Conservation (phyloP, 2,113 vertebrate species). For the Ornithorhynchus anatinus region DNA sequence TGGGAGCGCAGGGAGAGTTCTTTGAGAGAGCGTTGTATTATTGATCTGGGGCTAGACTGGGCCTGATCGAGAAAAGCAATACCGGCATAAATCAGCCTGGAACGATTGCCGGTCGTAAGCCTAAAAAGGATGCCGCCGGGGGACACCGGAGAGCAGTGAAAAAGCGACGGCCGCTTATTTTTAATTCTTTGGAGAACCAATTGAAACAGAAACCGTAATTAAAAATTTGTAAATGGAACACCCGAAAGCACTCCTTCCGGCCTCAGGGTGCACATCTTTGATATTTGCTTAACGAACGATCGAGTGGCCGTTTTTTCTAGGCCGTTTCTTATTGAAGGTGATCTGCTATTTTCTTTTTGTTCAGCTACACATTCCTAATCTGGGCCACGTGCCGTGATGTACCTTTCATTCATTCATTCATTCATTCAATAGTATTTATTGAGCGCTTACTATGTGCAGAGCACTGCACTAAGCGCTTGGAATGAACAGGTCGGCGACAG, state of each 20-base stretch:
- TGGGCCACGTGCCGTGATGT: too few species aligned
- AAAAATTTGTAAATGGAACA: conserved; percentile 66
- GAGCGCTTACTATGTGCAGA: too few species aligned
- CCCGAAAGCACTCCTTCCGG: conserved; percentile 63
- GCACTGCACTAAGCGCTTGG: too few species aligned
- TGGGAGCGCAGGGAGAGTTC: conserved; percentile 45
- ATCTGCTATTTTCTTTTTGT: conserved; percentile 32
- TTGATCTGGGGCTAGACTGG: conserved; percentile 33
- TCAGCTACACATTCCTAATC: too few species aligned
- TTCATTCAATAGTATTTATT: too few species aligned
- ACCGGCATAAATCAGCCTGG: conserved; percentile 30
- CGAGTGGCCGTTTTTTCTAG: conserved; percentile 40
- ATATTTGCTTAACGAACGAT: conserved; percentile 66
- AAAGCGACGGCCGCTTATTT: conserved; percentile 43
- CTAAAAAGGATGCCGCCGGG: conserved; percentile 45
- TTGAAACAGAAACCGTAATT: conserved; percentile 71
- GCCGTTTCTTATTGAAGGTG: conserved; percentile 48
- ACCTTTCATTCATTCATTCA: too few species aligned
- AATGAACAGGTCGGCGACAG: too few species aligned
- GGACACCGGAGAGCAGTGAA: conserved; percentile 52
- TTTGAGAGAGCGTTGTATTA: conserved; percentile 27
- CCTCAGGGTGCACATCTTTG: conserved; percentile 49
- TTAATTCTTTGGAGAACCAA: conserved; percentile 67
- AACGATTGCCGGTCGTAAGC: conserved; percentile 50
- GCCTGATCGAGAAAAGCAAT: conserved; percentile 44